Percentiles rank a stretch among this genome's conserved stretches.
phyloP scores from a whole-genome alignment of 1,140 invertebrate species.

The Cotesia vestalis region DNA sequence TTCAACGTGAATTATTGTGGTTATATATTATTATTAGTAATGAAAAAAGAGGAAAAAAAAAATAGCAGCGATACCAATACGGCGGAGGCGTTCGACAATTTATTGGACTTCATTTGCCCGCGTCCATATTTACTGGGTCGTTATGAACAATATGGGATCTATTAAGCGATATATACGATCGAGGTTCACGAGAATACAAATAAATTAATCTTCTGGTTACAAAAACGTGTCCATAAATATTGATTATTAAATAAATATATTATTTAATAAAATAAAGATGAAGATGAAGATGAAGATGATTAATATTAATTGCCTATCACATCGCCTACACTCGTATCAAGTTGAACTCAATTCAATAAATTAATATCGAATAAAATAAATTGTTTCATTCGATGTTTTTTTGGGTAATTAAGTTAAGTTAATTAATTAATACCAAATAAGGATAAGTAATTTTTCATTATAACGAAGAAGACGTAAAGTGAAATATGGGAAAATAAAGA shows the following conservation, averaged over 20 bases:
- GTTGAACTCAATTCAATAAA: no score
- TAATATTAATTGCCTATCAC: no score
- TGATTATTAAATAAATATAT: constrained; percentile 65
- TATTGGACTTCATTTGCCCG: constrained; percentile 62
- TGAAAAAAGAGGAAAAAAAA: constrained; percentile 7
- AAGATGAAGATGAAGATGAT: no score
- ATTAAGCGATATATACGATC: constrained; percentile 54
- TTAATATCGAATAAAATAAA: no score
- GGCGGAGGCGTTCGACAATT: constrained; percentile 61
- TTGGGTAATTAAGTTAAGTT: no score
- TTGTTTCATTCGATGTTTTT: no score
- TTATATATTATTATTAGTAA: neutral
- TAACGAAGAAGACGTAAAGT: no score
- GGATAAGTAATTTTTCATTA: no score
- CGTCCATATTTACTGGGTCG: constrained; percentile 63
- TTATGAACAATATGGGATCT: constrained; percentile 63
- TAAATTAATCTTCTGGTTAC: constrained; percentile 53
- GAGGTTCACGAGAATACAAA: constrained; percentile 44
- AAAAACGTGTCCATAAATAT: constrained; percentile 59
- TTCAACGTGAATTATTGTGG: no score
- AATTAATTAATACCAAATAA: no score
- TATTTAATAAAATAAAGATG: constrained; percentile 34
- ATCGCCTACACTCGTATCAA: no score
- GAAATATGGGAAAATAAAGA: no score
- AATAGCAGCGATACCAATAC: constrained; percentile 45